A percentile compares a stretch with the other conserved stretches of the same genome.
Evolutionary conservation across 2,113 vertebrate genomes (phyloP).

Genomic region (Tragelaphus strepsiceros): DNA sequence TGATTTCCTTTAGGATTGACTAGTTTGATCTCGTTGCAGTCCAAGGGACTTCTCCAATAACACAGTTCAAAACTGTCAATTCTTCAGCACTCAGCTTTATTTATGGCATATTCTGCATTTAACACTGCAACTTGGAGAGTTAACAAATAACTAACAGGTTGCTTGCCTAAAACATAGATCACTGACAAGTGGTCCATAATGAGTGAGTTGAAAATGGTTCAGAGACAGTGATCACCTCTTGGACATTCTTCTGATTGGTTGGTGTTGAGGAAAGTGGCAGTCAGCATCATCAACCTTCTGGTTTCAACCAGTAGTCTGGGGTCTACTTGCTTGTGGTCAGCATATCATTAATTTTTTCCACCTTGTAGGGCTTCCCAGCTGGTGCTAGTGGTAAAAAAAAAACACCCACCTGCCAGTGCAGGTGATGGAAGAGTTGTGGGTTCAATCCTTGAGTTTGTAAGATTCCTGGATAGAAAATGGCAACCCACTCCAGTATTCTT

Average conservation of each 20-base stretch:
- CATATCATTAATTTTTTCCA: neutral
- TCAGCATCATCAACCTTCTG: neutral
- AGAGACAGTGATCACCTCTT: neutral
- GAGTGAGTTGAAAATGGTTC: neutral
- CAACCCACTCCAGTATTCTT: neutral
- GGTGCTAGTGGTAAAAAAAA: neutral
- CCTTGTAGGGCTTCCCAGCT: neutral
- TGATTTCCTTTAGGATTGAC: neutral
- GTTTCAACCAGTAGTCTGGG: neutral
- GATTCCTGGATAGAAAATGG: neutral
- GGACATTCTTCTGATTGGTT: neutral
- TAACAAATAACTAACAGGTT: neutral
- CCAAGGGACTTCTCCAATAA: neutral
- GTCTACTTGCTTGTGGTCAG: neutral
- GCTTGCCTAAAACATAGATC: neutral
- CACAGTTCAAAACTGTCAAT: neutral
- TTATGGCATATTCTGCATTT: neutral
- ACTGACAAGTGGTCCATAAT: neutral
- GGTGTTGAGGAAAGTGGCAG: neutral
- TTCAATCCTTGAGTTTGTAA: neutral
- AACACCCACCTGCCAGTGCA: neutral
- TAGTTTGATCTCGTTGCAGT: neutral
- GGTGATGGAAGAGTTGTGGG: rapidly evolving
- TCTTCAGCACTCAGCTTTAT: neutral
- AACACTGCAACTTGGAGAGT: neutral